Percentiles rank a stretch among this genome's conserved stretches.
Evolutionary conservation across 2,113 vertebrate genomes (phyloP).

Genomic region (Heterotilapia buettikoferi): DNA sequence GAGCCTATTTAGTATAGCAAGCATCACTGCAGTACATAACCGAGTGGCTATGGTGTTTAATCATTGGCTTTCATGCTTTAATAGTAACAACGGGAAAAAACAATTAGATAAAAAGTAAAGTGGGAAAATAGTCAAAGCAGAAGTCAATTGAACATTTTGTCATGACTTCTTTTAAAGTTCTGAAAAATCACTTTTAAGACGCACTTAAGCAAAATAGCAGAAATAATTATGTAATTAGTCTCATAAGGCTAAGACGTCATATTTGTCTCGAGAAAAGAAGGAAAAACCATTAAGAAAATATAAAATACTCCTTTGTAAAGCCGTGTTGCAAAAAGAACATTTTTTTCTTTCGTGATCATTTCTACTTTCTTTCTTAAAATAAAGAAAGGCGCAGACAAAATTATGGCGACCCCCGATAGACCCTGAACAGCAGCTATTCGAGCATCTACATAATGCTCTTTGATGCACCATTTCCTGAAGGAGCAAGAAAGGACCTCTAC

Average conservation of each 20-base stretch:
- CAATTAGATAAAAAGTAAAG: neutral
- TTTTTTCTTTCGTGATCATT: neutral
- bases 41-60: neutral
- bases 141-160: neutral
- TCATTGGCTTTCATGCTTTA: neutral
- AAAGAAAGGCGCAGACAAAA: neutral
- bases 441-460: constrained; percentile 55
- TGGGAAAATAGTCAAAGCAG: neutral
- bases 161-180: neutral
- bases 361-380: neutral
- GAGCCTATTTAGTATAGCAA: neutral
- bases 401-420: neutral
- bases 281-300: neutral
- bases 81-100: neutral
- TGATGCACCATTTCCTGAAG: constrained; percentile 54
- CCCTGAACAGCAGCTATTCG: constrained; percentile 48
- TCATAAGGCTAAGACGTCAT: neutral
- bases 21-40: neutral
- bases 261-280: neutral
- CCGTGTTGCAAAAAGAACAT: neutral
- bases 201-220: neutral
- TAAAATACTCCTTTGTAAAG: neutral
- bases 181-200: neutral
- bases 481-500: constrained; percentile 8
- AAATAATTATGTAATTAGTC: neutral